A percentile compares a stretch with the other conserved stretches of the same genome.
Evolutionary conservation across 1,140 invertebrate genomes (phyloP).

Genomic region (Drosophila pruinosa): DNA sequence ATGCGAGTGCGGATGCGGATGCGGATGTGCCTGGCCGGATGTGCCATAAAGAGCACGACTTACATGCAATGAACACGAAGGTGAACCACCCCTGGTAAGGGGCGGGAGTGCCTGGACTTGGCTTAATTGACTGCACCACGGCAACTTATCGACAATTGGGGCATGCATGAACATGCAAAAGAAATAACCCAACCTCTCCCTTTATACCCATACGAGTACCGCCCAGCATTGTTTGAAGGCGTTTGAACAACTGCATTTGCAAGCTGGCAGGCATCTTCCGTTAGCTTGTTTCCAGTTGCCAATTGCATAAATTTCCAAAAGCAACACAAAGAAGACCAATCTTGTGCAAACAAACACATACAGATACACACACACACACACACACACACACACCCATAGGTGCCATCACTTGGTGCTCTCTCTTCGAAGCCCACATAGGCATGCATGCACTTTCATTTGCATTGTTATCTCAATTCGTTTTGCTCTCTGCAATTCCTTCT

Average conservation of each 20-base stretch:
- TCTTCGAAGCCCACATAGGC: neutral
- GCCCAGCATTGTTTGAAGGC: conserved; percentile 12
- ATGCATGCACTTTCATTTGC: neutral
- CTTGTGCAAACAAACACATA: neutral
- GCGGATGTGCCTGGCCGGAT: conserved; percentile 42
- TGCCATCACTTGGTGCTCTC: neutral
- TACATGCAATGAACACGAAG: conserved; percentile 63
- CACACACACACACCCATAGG: neutral
- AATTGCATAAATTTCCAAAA: conserved; percentile 26
- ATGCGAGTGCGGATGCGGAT: conserved; percentile 2
- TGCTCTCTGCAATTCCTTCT: neutral
- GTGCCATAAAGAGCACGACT: conserved; percentile 64
- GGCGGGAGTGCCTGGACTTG: neutral
- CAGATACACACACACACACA: neutral
- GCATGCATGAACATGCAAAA: neutral
- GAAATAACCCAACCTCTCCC: neutral
- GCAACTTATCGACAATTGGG: conserved; percentile 38
- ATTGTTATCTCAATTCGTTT: neutral
- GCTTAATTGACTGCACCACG: conserved; percentile 45
- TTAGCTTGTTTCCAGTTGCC: conserved; percentile 3
- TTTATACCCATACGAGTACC: too few species aligned
- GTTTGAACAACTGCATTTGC: conserved; percentile 9
- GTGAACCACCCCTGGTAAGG: neutral
- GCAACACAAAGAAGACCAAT: neutral
- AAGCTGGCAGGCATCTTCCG: neutral